A percentile compares a stretch with the other conserved stretches of the same genome.
phyloP scores from a whole-genome alignment of 1,140 invertebrate genomes.

The Leptinotarsa defecta region DNA sequence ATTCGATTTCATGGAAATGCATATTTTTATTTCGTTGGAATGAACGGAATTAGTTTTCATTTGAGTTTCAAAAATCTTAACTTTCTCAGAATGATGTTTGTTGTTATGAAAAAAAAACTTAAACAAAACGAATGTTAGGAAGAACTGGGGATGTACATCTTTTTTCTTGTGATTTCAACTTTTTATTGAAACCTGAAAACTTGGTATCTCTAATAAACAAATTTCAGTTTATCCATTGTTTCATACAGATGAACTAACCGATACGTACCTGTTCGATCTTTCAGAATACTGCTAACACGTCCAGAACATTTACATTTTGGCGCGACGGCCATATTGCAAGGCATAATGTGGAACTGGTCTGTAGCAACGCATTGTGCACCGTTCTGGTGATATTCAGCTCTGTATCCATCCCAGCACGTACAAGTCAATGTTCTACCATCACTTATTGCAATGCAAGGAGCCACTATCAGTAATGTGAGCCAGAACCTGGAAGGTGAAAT shows the following conservation, averaged over 20 bases:
- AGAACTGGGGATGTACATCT: background rate
- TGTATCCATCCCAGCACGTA: slow-evolving; percentile 49
- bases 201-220: too few species aligned
- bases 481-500: background rate
- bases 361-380: slow-evolving; percentile 44
- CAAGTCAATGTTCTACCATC: slow-evolving; percentile 23
- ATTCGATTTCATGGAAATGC: too few species aligned
- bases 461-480: background rate
- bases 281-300: slow-evolving; percentile 47
- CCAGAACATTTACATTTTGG: slow-evolving; percentile 49
- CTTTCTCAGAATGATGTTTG: too few species aligned
- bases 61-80: too few species aligned
- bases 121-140: too few species aligned
- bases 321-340: slow-evolving; percentile 47
- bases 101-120: too few species aligned
- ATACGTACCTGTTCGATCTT: slow-evolving; percentile 42
- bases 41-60: too few species aligned
- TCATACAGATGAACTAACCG: too few species aligned
- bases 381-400: slow-evolving; percentile 35
- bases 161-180: too few species aligned
- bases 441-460: background rate
- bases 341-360: slow-evolving; percentile 46
- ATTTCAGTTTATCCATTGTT: too few species aligned
- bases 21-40: too few species aligned
- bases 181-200: too few species aligned